A percentile compares a stretch with the other conserved stretches of the same genome.
Conservation (phyloP, 2,113 vertebrate species). For the Myrmecophaga tridactyla region DNA sequence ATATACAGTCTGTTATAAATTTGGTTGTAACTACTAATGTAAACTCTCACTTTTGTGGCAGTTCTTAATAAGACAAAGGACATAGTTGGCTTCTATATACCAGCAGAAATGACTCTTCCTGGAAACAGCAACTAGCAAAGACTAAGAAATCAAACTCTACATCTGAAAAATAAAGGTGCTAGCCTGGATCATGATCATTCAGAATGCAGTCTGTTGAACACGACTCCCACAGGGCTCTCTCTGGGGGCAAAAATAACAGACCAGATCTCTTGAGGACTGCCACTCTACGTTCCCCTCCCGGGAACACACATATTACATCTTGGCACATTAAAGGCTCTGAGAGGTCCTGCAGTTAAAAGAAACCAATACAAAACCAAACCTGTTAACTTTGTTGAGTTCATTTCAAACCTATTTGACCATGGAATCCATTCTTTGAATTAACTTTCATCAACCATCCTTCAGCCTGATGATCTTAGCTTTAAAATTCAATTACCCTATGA, state of each 20-base stretch:
- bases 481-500: neutral
- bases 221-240: neutral
- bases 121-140: conserved; percentile 3
- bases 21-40: neutral
- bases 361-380: neutral
- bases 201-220: neutral
- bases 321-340: neutral
- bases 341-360: neutral
- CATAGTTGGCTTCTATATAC: neutral
- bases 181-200: neutral
- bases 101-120: neutral
- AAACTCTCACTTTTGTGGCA: neutral
- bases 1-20: neutral
- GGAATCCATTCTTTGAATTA: neutral
- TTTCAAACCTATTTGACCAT: neutral
- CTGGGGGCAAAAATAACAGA: neutral
- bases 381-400: neutral
- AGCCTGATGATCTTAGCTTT: neutral
- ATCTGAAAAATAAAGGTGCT: neutral
- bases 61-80: neutral
- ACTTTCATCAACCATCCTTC: neutral
- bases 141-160: neutral
- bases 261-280: neutral
- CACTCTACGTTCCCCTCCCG: neutral
- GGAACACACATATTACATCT: neutral